Percentiles rank a stretch among this genome's conserved stretches.
Conservation (phyloP, 2,113 vertebrate genomes). For the Trochalopteron elliotii region DNA sequence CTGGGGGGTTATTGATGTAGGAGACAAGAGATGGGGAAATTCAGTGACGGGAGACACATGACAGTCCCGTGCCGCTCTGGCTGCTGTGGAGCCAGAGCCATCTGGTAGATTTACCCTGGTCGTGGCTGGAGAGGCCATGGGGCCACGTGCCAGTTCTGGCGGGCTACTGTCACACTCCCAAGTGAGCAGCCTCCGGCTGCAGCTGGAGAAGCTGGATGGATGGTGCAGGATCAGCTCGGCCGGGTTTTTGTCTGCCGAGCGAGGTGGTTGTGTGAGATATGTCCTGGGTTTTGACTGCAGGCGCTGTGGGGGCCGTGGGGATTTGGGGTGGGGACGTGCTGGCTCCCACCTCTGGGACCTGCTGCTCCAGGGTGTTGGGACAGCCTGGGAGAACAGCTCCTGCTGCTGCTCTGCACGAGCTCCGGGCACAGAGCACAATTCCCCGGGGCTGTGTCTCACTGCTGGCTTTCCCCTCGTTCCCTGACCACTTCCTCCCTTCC, state of each 20-base stretch:
- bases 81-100: background rate
- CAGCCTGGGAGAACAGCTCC: background rate
- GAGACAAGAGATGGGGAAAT: background rate
- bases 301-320: background rate
- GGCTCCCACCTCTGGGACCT: background rate
- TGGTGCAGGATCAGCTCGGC: background rate
- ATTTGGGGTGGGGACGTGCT: background rate
- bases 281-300: background rate
- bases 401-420: rapidly evolving
- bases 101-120: background rate
- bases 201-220: background rate
- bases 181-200: background rate
- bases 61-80: too few species aligned
- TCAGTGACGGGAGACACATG: background rate
- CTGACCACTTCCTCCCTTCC: slow-evolving; percentile 2
- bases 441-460: background rate
- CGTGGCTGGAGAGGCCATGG: background rate
- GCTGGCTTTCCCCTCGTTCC: background rate
- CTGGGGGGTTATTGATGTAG: background rate
- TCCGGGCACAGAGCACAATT: background rate
- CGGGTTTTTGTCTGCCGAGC: background rate
- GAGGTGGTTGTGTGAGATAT: rapidly evolving
- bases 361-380: background rate
- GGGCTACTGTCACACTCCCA: background rate
- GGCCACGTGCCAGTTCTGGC: background rate